Evolutionary conservation across 2,797 vertebrate genomes (phyloP), one percentile per base, ranked within the genome.

Genomic region (Paramormyrops hopkinsi): DNA sequence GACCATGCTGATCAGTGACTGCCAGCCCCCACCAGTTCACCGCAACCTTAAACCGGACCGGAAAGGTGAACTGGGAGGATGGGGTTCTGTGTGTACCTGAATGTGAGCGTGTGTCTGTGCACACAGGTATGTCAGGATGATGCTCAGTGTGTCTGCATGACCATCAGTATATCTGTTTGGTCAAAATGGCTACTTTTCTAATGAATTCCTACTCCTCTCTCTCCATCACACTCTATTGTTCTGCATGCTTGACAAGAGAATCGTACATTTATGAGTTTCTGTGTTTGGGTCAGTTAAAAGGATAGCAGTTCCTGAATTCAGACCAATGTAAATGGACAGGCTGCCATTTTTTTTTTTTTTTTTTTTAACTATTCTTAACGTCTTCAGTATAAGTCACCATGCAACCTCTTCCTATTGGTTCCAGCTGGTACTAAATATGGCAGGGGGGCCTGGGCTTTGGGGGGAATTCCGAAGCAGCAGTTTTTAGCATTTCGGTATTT

Each of bases 1-100:
- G 91, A 97, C 97, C 5, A 95, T 99, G 92, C 97, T 96, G 91
- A 95, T 93, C 88, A 95, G 94, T 8, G 98, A 99, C 90, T 99
- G 97, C 94, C 98, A 98, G 93, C 98, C 98, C 0, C 99, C 99
- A 0, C 99, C 99, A 0, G 97, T 99, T 91, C 98, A 99, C 93
- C 97, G 99, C 88, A 99, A 99, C 94, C 98, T 99, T 91, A 99
- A 99, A 93, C 99, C 99, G 0, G 97, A 99, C 93, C 97, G 99
- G 90, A 99, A 99, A 99, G 98, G 99, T 99, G 95, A 97, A 97
- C 2, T 17, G 22, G 59, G 62, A 48, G 44, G 9, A 89, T 89
- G 69, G n/a, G 29, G 4, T 92, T 90, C 69, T 56, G 1, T 83
- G 62, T 88, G 88, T 88, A 2, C 6, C 37, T 73, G 48, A 84